Conservation (phyloP, 2,797 vertebrate species). For the Selene dorsalis region DNA sequence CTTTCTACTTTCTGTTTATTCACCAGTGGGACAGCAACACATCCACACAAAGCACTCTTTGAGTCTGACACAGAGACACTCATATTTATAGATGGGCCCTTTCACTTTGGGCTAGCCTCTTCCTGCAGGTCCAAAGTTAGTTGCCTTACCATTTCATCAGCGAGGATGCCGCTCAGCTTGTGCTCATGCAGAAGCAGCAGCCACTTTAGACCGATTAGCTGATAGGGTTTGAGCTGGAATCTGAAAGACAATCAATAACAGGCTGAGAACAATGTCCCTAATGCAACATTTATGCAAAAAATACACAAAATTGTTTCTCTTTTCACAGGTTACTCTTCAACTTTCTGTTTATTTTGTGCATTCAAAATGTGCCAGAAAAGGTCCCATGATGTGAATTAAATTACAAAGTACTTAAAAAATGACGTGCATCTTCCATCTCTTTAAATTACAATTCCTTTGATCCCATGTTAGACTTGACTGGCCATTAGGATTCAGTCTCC, state of each 20-base stretch:
- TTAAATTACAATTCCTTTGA: neutral
- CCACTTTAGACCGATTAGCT: slow-evolving; percentile 98
- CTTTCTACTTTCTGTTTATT: slow-evolving; percentile 17
- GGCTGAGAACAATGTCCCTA: neutral
- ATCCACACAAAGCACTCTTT: slow-evolving; percentile 6
- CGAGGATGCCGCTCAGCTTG: slow-evolving; percentile 94
- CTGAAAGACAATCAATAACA: slow-evolving; percentile 76
- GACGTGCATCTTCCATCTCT: neutral
- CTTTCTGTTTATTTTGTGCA: neutral
- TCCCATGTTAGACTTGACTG: neutral
- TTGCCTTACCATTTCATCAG: slow-evolving; percentile 96
- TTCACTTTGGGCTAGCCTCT: neutral
- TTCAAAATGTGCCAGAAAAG: neutral
- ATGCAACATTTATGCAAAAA: neutral
- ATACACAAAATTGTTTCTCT: neutral
- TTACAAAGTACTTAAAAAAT: neutral
- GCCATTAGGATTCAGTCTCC: neutral
- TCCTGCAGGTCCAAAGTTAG: no score
- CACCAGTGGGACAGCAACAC: slow-evolving; percentile 13
- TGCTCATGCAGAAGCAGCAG: slow-evolving; percentile 93
- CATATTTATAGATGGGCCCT: neutral
- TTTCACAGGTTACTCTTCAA: neutral
- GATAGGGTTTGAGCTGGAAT: slow-evolving; percentile 92
- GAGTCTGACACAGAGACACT: neutral
- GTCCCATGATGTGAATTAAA: neutral